Conservation (phyloP, 2,113 vertebrate species). For the Cebus imitator region DNA sequence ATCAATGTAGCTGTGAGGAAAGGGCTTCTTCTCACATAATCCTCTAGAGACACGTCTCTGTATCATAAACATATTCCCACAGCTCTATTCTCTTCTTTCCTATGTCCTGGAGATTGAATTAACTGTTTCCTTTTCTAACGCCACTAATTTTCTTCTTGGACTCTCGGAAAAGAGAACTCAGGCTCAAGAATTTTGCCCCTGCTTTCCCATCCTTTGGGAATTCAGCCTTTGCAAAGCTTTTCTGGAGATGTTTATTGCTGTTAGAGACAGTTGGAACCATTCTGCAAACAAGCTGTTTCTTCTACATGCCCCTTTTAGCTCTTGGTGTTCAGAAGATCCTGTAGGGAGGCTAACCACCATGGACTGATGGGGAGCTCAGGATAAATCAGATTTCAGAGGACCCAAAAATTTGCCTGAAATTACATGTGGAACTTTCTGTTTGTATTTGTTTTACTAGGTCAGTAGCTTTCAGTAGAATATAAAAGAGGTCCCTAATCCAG, state of each 20-base stretch:
- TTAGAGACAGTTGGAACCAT: not conserved
- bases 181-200: not conserved
- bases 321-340: not conserved
- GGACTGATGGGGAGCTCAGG: not conserved
- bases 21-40: not conserved
- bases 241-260: not conserved
- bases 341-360: not conserved
- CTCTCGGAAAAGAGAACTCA: not conserved
- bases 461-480: not conserved
- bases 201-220: slow-evolving; percentile 4
- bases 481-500: not conserved
- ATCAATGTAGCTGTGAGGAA: not conserved
- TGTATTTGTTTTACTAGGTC: not conserved
- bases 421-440: not conserved
- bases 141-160: not conserved
- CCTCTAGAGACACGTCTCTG: not conserved
- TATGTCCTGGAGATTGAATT: slow-evolving; percentile 21
- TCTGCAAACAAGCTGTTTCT: not conserved
- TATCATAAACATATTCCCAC: not conserved
- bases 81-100: not conserved
- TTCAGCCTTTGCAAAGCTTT: not conserved
- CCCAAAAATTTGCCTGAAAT: not conserved
- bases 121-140: not conserved
- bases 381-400: not conserved
- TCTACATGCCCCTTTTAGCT: not conserved